Evolutionary conservation across 37 sponge, comb jelly and placozoan species (phyloP).

Genomic region (Haliclona indistincta): DNA sequence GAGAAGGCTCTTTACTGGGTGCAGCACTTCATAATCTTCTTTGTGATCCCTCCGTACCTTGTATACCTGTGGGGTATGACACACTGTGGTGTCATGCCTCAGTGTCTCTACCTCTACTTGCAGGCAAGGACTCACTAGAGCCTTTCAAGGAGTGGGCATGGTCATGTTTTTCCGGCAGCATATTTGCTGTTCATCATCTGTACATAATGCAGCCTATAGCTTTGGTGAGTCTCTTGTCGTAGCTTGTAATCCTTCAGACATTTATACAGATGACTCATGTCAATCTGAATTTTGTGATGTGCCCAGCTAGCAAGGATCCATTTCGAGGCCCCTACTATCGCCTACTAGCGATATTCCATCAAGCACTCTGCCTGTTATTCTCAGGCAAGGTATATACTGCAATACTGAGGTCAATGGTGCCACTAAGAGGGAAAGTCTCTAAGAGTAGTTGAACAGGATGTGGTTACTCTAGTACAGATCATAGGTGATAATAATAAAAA

Average conservation of each 20-base stretch:
- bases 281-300: conserved; percentile 86
- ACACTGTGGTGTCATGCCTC: not conserved
- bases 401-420: not conserved
- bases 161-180: conserved; percentile 68
- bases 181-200: conserved; percentile 85
- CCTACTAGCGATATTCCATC: conserved; percentile 70
- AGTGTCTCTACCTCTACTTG: not conserved
- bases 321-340: conserved; percentile 87
- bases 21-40: conserved; percentile 84
- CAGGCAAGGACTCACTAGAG: conserved; percentile 72
- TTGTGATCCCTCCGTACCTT: conserved; percentile 82
- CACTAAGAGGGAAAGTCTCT: conserved; percentile 17
- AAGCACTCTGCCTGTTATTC: conserved; percentile 56
- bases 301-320: conserved; percentile 79
- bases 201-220: conserved; percentile 81
- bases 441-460: not conserved
- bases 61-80: conserved; percentile 80
- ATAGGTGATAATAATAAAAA: too few species aligned
- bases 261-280: conserved; percentile 69
- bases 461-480: not conserved
- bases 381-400: conserved; percentile 73
- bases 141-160: conserved; percentile 79
- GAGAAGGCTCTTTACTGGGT: conserved; percentile 75
- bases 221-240: too few species aligned
- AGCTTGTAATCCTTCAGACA: too few species aligned